Conservation (phyloP, 2,888 invertebrate genomes). For the Idaea dimidiata region DNA sequence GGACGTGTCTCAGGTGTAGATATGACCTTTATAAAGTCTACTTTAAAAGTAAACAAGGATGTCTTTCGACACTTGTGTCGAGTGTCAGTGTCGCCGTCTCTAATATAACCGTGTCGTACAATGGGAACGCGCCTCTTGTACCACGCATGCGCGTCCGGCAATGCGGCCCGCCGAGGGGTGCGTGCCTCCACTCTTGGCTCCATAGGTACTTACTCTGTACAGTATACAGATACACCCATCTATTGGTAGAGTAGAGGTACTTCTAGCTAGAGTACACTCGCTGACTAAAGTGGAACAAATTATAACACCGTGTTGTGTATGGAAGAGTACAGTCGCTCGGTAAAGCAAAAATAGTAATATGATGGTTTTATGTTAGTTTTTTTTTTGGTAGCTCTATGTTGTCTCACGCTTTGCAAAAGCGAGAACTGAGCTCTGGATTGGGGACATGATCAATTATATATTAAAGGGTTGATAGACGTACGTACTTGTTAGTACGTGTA, state of each 20-base stretch:
- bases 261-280: too few species aligned
- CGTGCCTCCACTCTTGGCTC: slow-evolving; percentile 31
- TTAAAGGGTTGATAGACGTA: too few species aligned
- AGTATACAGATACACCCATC: neutral
- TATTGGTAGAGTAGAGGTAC: neutral
- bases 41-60: too few species aligned
- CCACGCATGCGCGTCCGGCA: slow-evolving; percentile 50
- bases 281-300: neutral
- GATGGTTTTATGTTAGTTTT: too few species aligned
- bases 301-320: neutral
- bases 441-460: too few species aligned
- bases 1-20: too few species aligned
- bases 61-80: neutral
- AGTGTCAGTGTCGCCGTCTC: neutral
- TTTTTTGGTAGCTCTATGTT: too few species aligned
- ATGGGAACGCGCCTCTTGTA: slow-evolving; percentile 20
- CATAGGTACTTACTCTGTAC: neutral
- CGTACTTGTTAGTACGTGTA: too few species aligned
- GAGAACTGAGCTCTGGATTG: too few species aligned
- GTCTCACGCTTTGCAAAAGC: too few species aligned
- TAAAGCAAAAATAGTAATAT: too few species aligned
- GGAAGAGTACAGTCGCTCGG: neutral
- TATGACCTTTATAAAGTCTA: too few species aligned
- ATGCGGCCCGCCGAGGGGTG: slow-evolving; percentile 42
- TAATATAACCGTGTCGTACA: slow-evolving; percentile 11